Conservation (phyloP, 2,797 vertebrate genomes). For the Falco novaeseelandiae region DNA sequence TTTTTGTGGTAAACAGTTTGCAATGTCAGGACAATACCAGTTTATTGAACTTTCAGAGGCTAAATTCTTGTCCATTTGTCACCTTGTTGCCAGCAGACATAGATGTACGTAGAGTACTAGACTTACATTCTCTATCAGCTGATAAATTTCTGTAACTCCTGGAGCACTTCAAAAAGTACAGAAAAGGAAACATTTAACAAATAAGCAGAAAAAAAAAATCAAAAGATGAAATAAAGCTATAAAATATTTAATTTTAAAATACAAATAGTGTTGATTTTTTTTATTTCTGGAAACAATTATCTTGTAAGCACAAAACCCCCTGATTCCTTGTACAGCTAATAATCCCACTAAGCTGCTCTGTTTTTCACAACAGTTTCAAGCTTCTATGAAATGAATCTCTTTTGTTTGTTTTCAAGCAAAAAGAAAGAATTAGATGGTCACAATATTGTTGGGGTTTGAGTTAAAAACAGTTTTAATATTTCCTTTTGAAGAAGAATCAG, state of each 20-base stretch:
- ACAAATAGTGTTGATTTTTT: neutral
- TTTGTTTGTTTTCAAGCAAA: neutral
- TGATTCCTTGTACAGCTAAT: neutral
- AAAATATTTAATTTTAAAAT: neutral
- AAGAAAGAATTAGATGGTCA: neutral
- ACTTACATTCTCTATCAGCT: conserved; percentile 53
- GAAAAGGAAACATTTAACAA: neutral
- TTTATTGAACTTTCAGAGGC: conserved; percentile 73
- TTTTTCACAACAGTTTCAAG: neutral
- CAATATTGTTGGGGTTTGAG: neutral
- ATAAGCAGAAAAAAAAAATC: neutral
- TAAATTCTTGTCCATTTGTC: conserved; percentile 74
- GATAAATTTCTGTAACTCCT: conserved; percentile 29
- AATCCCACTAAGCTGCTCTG: neutral
- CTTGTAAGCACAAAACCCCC: neutral
- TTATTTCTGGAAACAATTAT: neutral
- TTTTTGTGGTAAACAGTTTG: conserved; percentile 77
- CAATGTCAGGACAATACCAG: conserved; percentile 70
- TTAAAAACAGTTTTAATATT: neutral
- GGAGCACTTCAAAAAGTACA: neutral
- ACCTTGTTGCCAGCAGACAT: conserved; percentile 56
- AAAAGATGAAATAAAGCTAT: neutral
- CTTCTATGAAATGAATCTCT: neutral
- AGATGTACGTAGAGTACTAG: conserved; percentile 43
- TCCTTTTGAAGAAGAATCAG: neutral